Evolutionary conservation across 2,113 vertebrate genomes (phyloP).

Genomic region (Lophochroa leadbeateri): DNA sequence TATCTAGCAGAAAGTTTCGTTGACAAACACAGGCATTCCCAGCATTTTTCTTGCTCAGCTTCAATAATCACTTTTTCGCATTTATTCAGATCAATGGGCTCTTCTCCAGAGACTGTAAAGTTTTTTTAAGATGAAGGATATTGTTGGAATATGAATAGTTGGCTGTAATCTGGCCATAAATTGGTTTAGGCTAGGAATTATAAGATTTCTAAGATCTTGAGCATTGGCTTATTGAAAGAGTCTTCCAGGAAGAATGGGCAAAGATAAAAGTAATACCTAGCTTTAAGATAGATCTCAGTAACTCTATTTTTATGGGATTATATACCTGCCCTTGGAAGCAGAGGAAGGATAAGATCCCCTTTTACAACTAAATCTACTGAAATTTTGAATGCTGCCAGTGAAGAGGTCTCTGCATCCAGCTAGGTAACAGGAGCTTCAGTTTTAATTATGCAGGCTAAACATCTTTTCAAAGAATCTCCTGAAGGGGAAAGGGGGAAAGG

Average conservation of each 20-base stretch:
- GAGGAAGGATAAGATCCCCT: background rate
- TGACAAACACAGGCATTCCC: background rate
- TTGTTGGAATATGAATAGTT: background rate
- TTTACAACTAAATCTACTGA: background rate
- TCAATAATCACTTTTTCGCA: background rate
- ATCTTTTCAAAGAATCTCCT: background rate
- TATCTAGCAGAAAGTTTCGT: background rate
- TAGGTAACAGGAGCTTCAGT: background rate
- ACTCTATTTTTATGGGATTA: background rate
- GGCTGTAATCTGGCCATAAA: background rate
- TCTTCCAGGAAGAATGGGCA: background rate
- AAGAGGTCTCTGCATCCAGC: background rate
- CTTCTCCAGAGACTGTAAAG: background rate
- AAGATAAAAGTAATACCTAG: background rate
- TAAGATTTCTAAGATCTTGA: background rate
- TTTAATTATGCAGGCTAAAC: background rate
- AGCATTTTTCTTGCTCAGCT: background rate
- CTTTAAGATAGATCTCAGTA: background rate
- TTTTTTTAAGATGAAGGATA: background rate
- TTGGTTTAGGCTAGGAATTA: background rate
- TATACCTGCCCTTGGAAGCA: background rate
- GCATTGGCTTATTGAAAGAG: background rate
- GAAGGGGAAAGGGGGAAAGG: background rate
- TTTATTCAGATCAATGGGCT: background rate
- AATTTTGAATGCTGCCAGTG: background rate